A percentile compares a stretch with the other conserved stretches of the same genome.
These are phyloP conservation scores for Nothobranchius kuhntae DNA, from an alignment of 2,113 vertebrate species.

Conservation along the genomic window DNA sequence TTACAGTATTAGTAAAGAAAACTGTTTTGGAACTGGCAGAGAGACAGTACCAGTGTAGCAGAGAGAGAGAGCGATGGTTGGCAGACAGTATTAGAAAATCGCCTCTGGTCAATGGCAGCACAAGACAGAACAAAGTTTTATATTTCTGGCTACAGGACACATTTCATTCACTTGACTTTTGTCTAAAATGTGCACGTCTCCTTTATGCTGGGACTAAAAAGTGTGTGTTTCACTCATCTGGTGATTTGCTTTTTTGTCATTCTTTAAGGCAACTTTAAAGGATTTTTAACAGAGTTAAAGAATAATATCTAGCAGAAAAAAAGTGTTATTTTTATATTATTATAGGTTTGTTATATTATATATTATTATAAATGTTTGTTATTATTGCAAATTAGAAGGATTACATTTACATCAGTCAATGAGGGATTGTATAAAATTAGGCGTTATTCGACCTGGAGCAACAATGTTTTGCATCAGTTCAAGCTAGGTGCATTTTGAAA, in stretches of 20 bases:
- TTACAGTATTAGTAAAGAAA: conserved; percentile 20
- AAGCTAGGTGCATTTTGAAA: too few species aligned
- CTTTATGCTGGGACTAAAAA: background rate
- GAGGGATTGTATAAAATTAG: too few species aligned
- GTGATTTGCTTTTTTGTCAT: background rate
- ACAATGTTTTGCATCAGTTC: too few species aligned
- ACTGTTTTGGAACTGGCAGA: conserved; percentile 17
- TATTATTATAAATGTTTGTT: too few species aligned
- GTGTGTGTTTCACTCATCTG: background rate
- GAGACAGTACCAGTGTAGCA: conserved; percentile 3
- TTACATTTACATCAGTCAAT: too few species aligned
- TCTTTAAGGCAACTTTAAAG: background rate
- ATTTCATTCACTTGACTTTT: background rate
- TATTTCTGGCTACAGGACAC: conserved; percentile 7
- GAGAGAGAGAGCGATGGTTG: background rate
- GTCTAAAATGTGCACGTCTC: conserved; percentile 10
- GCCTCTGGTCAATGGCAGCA: conserved; percentile 13
- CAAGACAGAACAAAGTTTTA: conserved; percentile 31
- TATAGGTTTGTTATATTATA: too few species aligned
- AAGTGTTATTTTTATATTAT: too few species aligned
- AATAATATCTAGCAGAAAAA: background rate
- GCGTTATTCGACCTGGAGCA: too few species aligned
- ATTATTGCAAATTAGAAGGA: too few species aligned
- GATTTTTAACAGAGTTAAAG: background rate
- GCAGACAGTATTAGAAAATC: conserved; percentile 6